Evolutionary conservation across 2,113 vertebrate species (phyloP), one percentile per base, ranked within the genome.

Genomic region (Oophaga pumilio): DNA sequence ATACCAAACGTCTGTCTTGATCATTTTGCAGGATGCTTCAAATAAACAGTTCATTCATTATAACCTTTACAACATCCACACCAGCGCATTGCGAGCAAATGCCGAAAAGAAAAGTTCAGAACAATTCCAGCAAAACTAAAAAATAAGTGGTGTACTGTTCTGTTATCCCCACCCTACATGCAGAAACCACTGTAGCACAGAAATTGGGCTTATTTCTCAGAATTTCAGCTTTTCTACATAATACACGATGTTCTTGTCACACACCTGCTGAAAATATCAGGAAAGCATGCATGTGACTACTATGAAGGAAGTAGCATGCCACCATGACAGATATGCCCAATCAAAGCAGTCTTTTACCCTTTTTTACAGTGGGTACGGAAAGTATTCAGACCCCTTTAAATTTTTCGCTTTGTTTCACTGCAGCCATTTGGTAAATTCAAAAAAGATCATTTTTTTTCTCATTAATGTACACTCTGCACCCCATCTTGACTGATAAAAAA

Each of bases 31-130:
- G 69, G 22, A 64, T 82, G 80, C 56, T 14, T 73, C n/a, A 26
- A 50, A 87, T 87, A 66, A 87, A 71, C 79, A 82, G 28, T 28
- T 74, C 86, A 87, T 87, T 87, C 86, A 82, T 87, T 87, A 60
- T 69, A 73, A 22, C 71, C 52, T 76, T 73, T 76, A 76, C 33
- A 82, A 53, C 66, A 69, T 76, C n/a, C 52, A 52, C n/a, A 60
- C 56, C 78, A 87, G n/a, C 71, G 28, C 66, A 74, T n/a, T 87
- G 66, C 85, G 73, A 81, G 77, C 53, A 81, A 87, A 82, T 87
- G 68, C 86, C 86, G 24, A 78, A 26, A 87, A 66, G 69, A 13
- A 82, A 76, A 87, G 69, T 74, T 82, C 68, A 76, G 33, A 57
- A 87, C 86, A 87, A 76, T 73, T 73, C 57, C 56, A 53, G 52